Evolutionary conservation across 2,797 vertebrate genomes (phyloP).

Genomic region (Ispidina picta): DNA sequence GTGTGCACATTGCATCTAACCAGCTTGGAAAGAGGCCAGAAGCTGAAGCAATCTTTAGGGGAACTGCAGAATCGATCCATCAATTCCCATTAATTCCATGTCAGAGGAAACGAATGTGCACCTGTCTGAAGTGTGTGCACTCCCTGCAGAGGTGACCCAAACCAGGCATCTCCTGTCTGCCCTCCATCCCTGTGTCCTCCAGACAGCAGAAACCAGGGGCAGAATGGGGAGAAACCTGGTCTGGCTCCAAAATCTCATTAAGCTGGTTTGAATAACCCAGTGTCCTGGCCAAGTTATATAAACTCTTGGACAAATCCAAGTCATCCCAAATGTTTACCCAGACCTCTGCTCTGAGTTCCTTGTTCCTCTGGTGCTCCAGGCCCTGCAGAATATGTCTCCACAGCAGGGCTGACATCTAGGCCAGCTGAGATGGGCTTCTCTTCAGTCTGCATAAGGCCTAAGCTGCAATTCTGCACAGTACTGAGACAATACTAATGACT

Average conservation of each 20-base stretch:
- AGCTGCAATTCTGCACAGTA: background rate
- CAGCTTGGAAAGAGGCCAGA: conserved; percentile 14
- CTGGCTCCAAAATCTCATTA: background rate
- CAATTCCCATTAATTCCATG: conserved; percentile 22
- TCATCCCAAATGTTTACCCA: background rate
- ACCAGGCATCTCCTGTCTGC: background rate
- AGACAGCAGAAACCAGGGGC: background rate
- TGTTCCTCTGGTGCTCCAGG: background rate
- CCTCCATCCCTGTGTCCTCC: background rate
- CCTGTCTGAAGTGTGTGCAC: background rate
- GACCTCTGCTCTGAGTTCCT: background rate
- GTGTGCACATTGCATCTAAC: background rate
- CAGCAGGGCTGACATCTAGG: background rate
- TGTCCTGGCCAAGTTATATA: background rate
- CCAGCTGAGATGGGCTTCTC: background rate
- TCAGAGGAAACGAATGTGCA: conserved; percentile 36
- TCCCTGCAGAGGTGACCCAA: background rate
- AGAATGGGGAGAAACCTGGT: background rate
- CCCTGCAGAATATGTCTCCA: background rate
- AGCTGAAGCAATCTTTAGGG: conserved; percentile 8
- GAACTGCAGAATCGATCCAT: conserved; percentile 11
- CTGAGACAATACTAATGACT: background rate
- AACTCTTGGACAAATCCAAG: background rate
- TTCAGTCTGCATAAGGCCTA: background rate
- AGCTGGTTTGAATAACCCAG: background rate